A percentile compares a stretch with the other conserved stretches of the same genome.
Conservation (phyloP, 2,888 invertebrate genomes). For the Boloria selene region DNA sequence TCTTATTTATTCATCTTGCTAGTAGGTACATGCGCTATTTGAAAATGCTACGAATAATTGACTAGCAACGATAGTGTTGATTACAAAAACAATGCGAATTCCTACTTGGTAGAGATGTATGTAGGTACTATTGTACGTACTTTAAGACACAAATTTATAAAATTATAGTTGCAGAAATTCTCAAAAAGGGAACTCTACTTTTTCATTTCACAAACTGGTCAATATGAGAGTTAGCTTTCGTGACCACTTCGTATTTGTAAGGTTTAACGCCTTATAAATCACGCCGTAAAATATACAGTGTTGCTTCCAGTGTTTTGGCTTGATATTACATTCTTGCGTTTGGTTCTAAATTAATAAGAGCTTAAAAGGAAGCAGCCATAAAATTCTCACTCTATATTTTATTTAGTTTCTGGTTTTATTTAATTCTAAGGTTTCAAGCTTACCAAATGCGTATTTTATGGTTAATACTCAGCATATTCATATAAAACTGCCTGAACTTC, state of each 20-base stretch:
- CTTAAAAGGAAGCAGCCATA: slow-evolving; percentile 8
- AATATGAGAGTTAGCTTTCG: slow-evolving; percentile 55
- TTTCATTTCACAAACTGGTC: slow-evolving; percentile 32
- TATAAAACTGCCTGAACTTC: too few species aligned
- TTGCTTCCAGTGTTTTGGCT: slow-evolving; percentile 56
- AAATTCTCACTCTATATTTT: slow-evolving; percentile 9
- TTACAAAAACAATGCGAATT: too few species aligned
- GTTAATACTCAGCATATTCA: too few species aligned
- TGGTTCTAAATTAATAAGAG: slow-evolving; percentile 29
- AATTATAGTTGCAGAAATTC: not conserved
- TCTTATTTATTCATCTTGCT: too few species aligned
- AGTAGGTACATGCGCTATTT: too few species aligned
- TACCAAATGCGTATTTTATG: too few species aligned
- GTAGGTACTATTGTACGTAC: too few species aligned
- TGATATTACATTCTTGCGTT: slow-evolving; percentile 38
- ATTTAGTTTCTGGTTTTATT: slow-evolving; percentile 1
- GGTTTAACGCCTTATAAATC: slow-evolving; percentile 77
- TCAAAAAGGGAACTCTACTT: not conserved
- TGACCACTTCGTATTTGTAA: slow-evolving; percentile 58
- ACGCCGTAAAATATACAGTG: slow-evolving; percentile 73
- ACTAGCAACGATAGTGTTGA: too few species aligned
- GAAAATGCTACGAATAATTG: too few species aligned
- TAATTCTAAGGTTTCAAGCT: not conserved
- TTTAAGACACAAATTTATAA: too few species aligned
- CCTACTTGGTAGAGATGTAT: too few species aligned